Percentiles rank a stretch among this genome's conserved stretches.
These are phyloP conservation scores for Epizoanthus scotinus DNA, from an alignment of 92 coral and sea anemone genomes.

Conservation along the genomic window DNA sequence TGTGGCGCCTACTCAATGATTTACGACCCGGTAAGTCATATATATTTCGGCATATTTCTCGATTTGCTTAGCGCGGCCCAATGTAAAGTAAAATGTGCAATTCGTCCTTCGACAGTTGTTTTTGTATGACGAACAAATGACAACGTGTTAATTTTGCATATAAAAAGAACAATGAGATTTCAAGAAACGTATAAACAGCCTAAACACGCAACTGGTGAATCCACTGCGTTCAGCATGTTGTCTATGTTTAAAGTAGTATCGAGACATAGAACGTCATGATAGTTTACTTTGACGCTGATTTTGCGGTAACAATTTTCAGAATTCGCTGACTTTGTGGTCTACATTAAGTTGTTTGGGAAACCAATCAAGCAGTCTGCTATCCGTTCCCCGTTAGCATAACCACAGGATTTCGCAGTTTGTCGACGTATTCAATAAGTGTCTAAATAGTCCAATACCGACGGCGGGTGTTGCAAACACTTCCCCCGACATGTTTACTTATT, in stretches of 20 bases:
- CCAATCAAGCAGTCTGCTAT: background rate
- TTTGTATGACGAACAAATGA: no score
- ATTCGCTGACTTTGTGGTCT: background rate
- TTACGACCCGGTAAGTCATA: background rate
- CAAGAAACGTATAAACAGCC: no score
- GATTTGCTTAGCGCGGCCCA: background rate
- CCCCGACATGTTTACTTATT: background rate
- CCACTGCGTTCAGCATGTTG: no score
- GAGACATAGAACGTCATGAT: no score
- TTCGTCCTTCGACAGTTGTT: background rate
- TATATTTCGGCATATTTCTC: background rate
- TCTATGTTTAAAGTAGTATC: no score
- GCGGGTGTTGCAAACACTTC: background rate
- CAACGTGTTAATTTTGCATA: no score
- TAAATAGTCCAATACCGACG: background rate
- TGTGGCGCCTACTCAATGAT: slow-evolving; percentile 12
- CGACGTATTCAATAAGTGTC: background rate
- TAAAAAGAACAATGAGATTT: no score
- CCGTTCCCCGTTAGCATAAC: background rate
- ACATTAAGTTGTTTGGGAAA: background rate
- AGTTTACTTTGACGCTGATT: no score
- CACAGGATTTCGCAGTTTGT: background rate
- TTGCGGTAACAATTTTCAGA: background rate
- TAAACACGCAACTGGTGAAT: no score
- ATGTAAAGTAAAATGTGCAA: background rate